Evolutionary conservation across 2,797 vertebrate genomes (phyloP), one percentile per base, ranked within the genome.

Genomic region (Mormyrus hasselquistii): DNA sequence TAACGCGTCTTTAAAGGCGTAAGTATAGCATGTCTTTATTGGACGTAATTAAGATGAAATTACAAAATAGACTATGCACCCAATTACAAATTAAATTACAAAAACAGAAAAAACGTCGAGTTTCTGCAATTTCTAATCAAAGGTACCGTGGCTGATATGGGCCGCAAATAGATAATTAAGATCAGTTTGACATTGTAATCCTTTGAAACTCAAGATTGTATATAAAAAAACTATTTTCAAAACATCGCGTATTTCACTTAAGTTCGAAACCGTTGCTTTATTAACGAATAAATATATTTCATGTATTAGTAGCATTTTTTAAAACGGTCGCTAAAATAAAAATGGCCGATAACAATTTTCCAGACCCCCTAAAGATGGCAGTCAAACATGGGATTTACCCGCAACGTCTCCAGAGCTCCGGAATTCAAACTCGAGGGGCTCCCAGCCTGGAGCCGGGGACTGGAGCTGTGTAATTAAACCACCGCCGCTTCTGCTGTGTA

Each of bases 361-460:
- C 87, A 88, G 93, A 93, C 93, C 94, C 96, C 96, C 96, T 94
- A 95, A 96, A 96, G 96, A 95, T 95, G 96, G 96, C 96, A 95
- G 95, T 94, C 93, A 92, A 95, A 94, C 94, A 83, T 69, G 92
- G 87, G 91, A 83, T 57, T 59, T 83, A 82, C n/a, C 83, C 5
- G 8, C 52, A 55, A 19, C 44, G 44, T 88, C 79, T 79, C 88
- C 59, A 5, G 53, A 88, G 83, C 29, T 57, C 87, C 50, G 89
- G 65, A 91, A 89, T 89, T 87, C 52, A 41, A 57, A 87, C 89
- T 29, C 73, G 22, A 93, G 93, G 93, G 94, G 92, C 92, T 93
- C 92, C 92, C 92, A 93, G 94, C 93, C 93, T 93, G 92, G 92
- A 94, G 92, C 93, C 90, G 90, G 90, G 91, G 83, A 92, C 89